phyloP scores from a whole-genome alignment of 2,113 vertebrate genomes.

The Parotia lawesii region DNA sequence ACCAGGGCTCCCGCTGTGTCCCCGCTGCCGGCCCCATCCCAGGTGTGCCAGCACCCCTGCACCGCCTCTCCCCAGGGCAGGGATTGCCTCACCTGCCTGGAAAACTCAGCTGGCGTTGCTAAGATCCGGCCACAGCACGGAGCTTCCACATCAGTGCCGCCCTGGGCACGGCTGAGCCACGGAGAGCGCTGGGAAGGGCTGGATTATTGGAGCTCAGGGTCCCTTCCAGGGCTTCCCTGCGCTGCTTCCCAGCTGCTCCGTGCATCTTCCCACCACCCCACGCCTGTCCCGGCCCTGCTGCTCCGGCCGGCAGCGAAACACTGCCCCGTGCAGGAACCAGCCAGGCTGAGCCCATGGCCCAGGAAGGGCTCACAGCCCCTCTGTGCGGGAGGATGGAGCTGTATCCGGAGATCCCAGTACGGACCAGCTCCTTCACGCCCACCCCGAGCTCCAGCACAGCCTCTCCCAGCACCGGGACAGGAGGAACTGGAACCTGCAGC shows the following conservation, averaged over 20 bases:
- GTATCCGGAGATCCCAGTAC: fast-evolving
- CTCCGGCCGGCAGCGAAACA: neutral
- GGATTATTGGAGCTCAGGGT: neutral
- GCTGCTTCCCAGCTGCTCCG: neutral
- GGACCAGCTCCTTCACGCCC: neutral
- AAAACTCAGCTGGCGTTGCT: neutral
- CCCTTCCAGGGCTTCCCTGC: neutral
- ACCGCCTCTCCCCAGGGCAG: neutral
- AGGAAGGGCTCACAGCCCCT: neutral
- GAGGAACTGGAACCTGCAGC: neutral
- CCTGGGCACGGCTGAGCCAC: neutral
- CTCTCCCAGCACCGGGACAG: neutral
- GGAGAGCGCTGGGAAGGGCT: neutral
- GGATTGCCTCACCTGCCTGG: conserved; percentile 48
- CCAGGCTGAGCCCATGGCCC: neutral
- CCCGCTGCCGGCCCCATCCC: neutral
- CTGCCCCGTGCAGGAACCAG: neutral
- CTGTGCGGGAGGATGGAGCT: neutral
- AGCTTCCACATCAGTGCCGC: neutral
- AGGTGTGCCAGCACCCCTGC: neutral
- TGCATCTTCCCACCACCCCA: neutral
- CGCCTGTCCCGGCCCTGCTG: neutral
- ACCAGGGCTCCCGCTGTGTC: neutral
- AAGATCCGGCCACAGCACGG: neutral
- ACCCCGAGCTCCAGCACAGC: neutral